Evolutionary conservation across 2,113 vertebrate genomes (phyloP), one percentile per base, ranked within the genome.

Genomic region (Cebidichthys violaceus): DNA sequence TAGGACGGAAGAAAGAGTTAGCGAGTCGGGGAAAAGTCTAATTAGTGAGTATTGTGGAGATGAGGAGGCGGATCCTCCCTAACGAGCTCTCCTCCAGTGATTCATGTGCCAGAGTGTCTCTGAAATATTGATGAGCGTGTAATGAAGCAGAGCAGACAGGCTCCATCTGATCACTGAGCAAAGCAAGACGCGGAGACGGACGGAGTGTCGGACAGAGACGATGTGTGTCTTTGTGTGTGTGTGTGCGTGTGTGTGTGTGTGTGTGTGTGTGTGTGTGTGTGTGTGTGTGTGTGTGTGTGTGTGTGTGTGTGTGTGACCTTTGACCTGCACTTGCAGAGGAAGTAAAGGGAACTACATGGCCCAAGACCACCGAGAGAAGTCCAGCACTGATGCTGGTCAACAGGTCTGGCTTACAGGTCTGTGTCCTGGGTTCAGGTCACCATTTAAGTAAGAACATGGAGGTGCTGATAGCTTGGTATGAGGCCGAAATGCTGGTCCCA

Each of bases 91-190:
- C 78, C 39, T 69, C 47, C 74, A 6, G 70, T 88, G 87, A 88
- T 90, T 67, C 88, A 88, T 88, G 91, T 89, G 86, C 75, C 39
- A 87, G 84, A 85, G 77, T 29, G 29, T 79, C 84, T 79, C 68
- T 90, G 83, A 90, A 90, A 90, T 86, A 88, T 87, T 79, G 68
- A 92, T 88, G 85, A 92, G 83, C 37, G 82, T 54, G 43, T 79
- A 87, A 88, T 86, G 83, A 86, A 89, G 82, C 70, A 24, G 45
- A 87, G 87, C 86, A 85, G 83, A 85, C 83, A 69, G 89, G 68
- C 88, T 89, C 83, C 82, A 68, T 68, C 80, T 39, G 41, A 79
- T 52, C 47, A 70, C 50, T 31, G 27, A 65, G 67, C 27, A 59
- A 31, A 79, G 68, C 29, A 13, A 60, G 15, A 62, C 61, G 57